Conservation (phyloP, 2,113 vertebrate genomes). For the Smithornis capensis region DNA sequence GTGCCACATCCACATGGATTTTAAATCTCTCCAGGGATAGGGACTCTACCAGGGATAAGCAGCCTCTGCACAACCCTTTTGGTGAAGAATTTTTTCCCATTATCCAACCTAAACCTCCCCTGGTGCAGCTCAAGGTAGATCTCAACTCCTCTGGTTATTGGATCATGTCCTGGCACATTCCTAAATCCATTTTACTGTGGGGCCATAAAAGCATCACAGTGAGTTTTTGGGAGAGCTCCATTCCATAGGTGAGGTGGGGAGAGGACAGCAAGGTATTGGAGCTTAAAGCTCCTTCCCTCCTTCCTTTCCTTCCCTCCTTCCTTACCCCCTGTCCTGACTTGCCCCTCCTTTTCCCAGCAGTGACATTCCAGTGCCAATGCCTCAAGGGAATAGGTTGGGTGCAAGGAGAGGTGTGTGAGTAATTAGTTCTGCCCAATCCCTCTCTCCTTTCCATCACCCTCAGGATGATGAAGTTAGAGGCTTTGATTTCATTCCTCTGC, state of each 20-base stretch:
- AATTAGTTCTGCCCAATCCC: neutral
- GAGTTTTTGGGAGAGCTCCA: neutral
- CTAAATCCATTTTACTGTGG: neutral
- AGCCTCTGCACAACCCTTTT: neutral
- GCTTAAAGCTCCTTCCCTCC: too few species aligned
- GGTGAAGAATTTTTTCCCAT: neutral
- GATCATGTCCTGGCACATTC: neutral
- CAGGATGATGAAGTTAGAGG: neutral
- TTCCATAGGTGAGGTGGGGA: neutral
- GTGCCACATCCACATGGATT: neutral
- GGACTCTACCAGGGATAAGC: neutral
- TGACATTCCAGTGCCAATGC: rapidly evolving
- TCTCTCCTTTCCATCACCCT: neutral
- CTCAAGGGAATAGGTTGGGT: neutral
- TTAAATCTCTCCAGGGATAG: neutral
- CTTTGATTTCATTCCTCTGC: neutral
- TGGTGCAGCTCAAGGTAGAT: neutral
- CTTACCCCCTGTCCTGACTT: neutral
- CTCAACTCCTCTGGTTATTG: neutral
- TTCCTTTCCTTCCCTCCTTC: neutral
- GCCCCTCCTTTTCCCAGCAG: neutral
- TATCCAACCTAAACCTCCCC: neutral
- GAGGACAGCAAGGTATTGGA: neutral
- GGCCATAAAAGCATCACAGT: neutral
- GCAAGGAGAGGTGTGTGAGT: neutral